Conservation (phyloP, 2,888 invertebrate genomes). For the Leptinotarsa peninsularis region DNA sequence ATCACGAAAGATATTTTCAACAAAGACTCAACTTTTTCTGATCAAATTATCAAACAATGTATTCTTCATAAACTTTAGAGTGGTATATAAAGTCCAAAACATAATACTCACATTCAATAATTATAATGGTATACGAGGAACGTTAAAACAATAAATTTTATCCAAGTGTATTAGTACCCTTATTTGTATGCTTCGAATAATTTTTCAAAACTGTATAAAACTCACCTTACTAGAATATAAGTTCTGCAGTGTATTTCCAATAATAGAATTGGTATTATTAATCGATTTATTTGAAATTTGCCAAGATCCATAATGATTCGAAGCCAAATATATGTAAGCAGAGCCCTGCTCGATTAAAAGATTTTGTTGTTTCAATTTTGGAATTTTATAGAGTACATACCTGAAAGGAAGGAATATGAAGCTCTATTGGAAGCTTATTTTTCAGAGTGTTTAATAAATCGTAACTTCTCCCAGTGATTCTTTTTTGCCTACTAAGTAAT, state of each 20-base stretch:
- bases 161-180: no score
- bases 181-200: conserved; percentile 14
- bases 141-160: no score
- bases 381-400: conserved; percentile 88
- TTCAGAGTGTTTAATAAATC: background rate
- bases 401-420: conserved; percentile 65
- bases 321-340: conserved; percentile 79
- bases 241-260: conserved; percentile 74
- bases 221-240: conserved; percentile 63
- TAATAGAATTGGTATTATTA: conserved; percentile 73
- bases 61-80: no score
- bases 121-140: no score
- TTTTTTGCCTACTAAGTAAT: background rate
- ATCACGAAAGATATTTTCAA: no score
- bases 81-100: no score
- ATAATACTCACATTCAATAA: no score
- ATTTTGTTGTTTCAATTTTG: conserved; percentile 70
- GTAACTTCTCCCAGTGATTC: background rate
- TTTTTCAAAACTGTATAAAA: conserved; percentile 8
- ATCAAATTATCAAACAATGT: no score
- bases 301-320: conserved; percentile 73
- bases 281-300: conserved; percentile 75
- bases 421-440: background rate
- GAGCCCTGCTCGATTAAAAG: conserved; percentile 71
- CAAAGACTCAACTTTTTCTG: no score